A percentile compares a stretch with the other conserved stretches of the same genome.
phyloP scores from a whole-genome alignment of 2,797 vertebrate species.

The Catostomus latipinnis region DNA sequence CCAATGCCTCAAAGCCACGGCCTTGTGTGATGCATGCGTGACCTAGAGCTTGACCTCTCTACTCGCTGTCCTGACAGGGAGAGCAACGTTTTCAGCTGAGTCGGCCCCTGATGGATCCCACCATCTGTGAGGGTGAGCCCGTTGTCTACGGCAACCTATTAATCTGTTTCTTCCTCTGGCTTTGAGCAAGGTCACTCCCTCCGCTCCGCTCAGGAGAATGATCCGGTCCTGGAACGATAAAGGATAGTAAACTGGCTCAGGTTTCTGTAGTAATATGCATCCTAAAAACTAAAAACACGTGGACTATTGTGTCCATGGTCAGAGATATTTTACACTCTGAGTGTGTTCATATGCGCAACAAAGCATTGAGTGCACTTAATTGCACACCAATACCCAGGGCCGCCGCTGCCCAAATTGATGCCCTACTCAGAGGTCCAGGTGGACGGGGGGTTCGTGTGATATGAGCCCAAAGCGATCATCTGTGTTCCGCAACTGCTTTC shows the following conservation, averaged over 20 bases:
- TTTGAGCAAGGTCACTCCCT: slow-evolving; percentile 77
- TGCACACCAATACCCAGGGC: too few relatives aligned
- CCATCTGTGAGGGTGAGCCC: slow-evolving; percentile 68
- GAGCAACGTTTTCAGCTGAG: slow-evolving; percentile 55
- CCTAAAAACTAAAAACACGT: not conserved
- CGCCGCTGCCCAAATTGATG: too few relatives aligned
- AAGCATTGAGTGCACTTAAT: too few relatives aligned
- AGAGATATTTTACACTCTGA: not conserved
- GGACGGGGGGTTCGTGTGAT: too few relatives aligned
- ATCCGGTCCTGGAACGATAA: slow-evolving; percentile 73
- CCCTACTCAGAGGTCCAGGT: too few relatives aligned
- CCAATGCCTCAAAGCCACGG: slow-evolving; percentile 12
- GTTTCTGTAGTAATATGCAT: slow-evolving; percentile 57
- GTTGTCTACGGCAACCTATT: slow-evolving; percentile 69
- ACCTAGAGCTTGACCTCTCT: slow-evolving; percentile 34
- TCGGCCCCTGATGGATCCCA: slow-evolving; percentile 62
- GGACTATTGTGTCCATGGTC: slow-evolving; percentile 55
- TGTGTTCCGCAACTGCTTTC: too few relatives aligned
- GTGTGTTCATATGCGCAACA: not conserved
- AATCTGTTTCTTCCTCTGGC: slow-evolving; percentile 73
- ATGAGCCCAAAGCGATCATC: too few relatives aligned
- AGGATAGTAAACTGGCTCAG: slow-evolving; percentile 76
- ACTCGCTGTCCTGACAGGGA: slow-evolving; percentile 37
- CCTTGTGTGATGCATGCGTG: slow-evolving; percentile 16
- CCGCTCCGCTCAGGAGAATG: slow-evolving; percentile 66